Evolutionary conservation across 2,888 invertebrate genomes (phyloP), one percentile per base, ranked within the genome.

Genomic region (Auanema sp.): DNA sequence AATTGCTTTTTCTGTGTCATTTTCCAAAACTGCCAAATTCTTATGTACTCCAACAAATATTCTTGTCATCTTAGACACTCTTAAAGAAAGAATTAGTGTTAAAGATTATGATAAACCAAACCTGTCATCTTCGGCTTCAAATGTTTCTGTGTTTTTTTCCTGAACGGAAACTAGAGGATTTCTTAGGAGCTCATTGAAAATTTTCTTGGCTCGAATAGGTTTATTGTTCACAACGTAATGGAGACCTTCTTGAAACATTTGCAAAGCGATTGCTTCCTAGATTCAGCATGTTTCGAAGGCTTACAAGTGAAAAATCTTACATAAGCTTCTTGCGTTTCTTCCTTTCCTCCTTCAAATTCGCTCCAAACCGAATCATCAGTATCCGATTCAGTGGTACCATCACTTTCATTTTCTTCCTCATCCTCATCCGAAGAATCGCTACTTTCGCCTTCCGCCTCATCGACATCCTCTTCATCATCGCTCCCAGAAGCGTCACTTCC

Each of bases 241-340:
- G 1, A 75, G 60, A 1, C 69, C 68, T 21, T 47, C 58, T 44
- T 69, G 65, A 40, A 68, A 75, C 6, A 64, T 65, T 58, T 54
- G 58, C 18, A 72, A 41, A 12, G 68, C 65, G 24, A 64, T 51
- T 1, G 68, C 75, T 64, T 75, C 74, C 73, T 73, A 44, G 65
- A 57, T 25, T 33, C 14, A 50, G 14, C 14, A 10, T 3, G 11
- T 53, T 33, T 43, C 0, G n/a, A 55, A 57, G 2, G 42, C 14
- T 40, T 41, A 47, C n/a, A 21, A 56, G 47, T 49, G 21, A 63
- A 65, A 1, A 64, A 55, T 10, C 57, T 57, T n/a, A 65, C 66
- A 18, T 58, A 58, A 1, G 52, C 62, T 14, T 55, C 65, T 56
- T 69, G 61, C 5, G 56, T 50, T 14, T 49, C 18, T 49, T 24